Evolutionary conservation across 2,888 invertebrate genomes (phyloP), one percentile per base, ranked within the genome.

Genomic region (Acleris emargana): DNA sequence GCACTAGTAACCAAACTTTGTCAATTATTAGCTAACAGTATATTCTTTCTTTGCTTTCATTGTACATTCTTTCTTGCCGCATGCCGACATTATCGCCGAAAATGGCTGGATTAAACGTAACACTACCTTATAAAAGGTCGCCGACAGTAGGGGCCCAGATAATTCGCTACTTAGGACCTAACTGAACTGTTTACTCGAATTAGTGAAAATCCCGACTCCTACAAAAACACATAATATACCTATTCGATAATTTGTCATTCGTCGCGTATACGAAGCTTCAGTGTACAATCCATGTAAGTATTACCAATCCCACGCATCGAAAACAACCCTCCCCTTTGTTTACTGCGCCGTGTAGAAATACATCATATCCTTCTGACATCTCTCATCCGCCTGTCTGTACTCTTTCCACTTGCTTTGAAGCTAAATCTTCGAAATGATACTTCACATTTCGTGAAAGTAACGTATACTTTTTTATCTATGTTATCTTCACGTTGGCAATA

Each of bases 381-480:
- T 17, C 3, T 45, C 45, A 38, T 13, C 38, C 13, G 4, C 13
- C 38, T 38, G 43, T 43, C 43, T 13, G 45, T 45, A 45, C n/a
- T 16, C 17, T 45, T 45, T 45, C 45, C 17, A 45, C 45, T 45
- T n/a, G 45, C 45, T n/a, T n/a, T 45, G 17, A 45, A 16, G n/a
- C 17, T 45, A 45, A 16, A 45, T 45, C 45, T 45, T 7, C 45
- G 17, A 45, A 45, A 38, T 38, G 38, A 38, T 38, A 13, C 38
- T 38, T 17, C 16, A 45, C 45, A n/a, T 45, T 45, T 45, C 45
- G 45, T 16, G 17, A 45, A 58, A 38, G 69, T 73, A 70, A 73
- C 73, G 68, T 72, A 17, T 45, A 45, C 38, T 45, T n/a, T n/a
- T 13, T 45, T 45, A 45, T 45, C 45, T 17, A 7, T 45, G 17